phyloP scores from a whole-genome alignment of 2,797 vertebrate species.

The Merluccius polli region DNA sequence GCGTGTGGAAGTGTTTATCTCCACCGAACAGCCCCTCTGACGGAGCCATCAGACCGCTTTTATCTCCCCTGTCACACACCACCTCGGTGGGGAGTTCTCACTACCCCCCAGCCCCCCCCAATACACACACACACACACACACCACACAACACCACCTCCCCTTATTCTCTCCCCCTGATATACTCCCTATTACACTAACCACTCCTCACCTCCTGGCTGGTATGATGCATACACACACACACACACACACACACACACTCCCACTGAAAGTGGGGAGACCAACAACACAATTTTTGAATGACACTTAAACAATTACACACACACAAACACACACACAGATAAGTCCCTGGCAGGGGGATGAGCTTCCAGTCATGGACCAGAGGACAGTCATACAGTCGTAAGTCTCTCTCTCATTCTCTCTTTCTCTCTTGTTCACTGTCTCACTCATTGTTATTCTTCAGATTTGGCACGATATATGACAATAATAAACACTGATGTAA shows the following conservation, averaged over 20 bases:
- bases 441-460: neutral
- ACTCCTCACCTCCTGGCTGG: conserved; percentile 26
- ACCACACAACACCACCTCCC: conserved; percentile 7
- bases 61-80: conserved; percentile 63
- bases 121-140: neutral
- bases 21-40: conserved; percentile 53
- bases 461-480: neutral
- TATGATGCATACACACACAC: neutral
- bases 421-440: no score
- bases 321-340: neutral
- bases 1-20: conserved; percentile 61
- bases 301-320: neutral
- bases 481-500: no score
- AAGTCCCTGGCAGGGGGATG: neutral
- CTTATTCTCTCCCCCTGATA: conserved; percentile 51
- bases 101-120: neutral
- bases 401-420: neutral
- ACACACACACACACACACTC: conserved; percentile 1
- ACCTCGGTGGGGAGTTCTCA: conserved; percentile 61
- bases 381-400: neutral
- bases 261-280: neutral
- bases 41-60: conserved; percentile 48
- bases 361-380: neutral
- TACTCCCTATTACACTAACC: conserved; percentile 37
- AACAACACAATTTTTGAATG: neutral